These are phyloP conservation scores for Phalloptychus januarius DNA, from an alignment of 2,797 vertebrate species.

Conservation along the genomic window DNA sequence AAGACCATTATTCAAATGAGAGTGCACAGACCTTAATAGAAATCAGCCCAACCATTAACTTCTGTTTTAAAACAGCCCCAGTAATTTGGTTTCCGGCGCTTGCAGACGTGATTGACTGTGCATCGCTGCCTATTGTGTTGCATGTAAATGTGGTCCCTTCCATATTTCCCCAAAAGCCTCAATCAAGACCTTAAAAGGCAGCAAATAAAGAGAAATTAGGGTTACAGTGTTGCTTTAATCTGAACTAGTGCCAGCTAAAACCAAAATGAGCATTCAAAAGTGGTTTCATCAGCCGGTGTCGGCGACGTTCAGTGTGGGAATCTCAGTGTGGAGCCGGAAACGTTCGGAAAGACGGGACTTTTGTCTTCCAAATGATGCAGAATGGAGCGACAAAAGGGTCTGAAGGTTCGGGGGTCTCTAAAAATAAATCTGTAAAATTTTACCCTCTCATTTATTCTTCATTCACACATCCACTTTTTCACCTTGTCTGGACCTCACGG, in stretches of 20 bases:
- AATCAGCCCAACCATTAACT: conserved; percentile 77
- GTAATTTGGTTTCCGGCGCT: conserved; percentile 69
- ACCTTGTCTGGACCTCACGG: neutral
- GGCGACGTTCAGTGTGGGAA: conserved; percentile 27
- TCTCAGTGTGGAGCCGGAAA: conserved; percentile 38
- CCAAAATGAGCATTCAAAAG: conserved; percentile 59
- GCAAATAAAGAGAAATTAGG: conserved; percentile 73
- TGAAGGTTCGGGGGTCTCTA: conserved; percentile 11
- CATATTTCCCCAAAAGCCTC: conserved; percentile 70
- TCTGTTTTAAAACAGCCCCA: conserved; percentile 68
- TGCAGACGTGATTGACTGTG: conserved; percentile 64
- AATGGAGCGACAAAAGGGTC: conserved; percentile 27
- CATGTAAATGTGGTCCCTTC: conserved; percentile 70
- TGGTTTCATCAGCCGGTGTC: conserved; percentile 54
- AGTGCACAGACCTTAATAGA: conserved; percentile 78
- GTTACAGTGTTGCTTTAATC: conserved; percentile 69
- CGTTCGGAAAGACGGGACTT: conserved; percentile 24
- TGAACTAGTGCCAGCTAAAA: conserved; percentile 71
- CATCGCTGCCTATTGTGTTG: conserved; percentile 56
- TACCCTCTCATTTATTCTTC: neutral
- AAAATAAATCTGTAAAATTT: conserved; percentile 15
- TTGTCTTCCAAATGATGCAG: conserved; percentile 23
- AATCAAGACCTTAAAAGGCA: conserved; percentile 70
- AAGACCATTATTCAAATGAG: conserved; percentile 85
- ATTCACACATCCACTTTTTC: neutral